A percentile compares a stretch with the other conserved stretches of the same genome.
These are phyloP conservation scores for Meloidogyne hapla DNA, from an alignment of 1,140 invertebrate species.

Conservation along the genomic window DNA sequence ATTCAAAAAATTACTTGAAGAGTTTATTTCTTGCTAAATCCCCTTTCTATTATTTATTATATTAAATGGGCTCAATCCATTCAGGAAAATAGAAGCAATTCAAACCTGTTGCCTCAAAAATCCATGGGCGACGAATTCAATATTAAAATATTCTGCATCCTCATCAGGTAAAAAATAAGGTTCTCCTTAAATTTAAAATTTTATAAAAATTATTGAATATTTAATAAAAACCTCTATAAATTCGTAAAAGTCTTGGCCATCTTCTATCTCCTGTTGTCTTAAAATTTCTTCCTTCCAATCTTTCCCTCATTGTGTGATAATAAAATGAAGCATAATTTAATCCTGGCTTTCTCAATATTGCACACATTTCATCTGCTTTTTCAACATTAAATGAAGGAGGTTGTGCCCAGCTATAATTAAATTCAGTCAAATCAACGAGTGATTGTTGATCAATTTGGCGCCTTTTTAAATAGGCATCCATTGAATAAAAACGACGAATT, in stretches of 20 bases:
- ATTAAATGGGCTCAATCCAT: no score
- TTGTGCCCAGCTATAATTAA: conserved; percentile 47
- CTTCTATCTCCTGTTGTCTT: conserved; percentile 32
- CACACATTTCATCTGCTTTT: conserved; percentile 31
- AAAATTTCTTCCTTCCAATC: conserved; percentile 24
- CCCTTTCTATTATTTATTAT: no score
- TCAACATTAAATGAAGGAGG: conserved; percentile 42
- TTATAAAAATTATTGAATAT: conserved; percentile 1
- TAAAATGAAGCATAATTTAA: conserved; percentile 55
- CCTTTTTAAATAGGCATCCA: not conserved
- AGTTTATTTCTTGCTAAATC: not conserved
- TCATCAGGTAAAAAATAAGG: conserved; percentile 44
- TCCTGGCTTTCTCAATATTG: conserved; percentile 36
- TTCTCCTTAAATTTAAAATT: conserved; percentile 35
- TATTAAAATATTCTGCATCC: conserved; percentile 52
- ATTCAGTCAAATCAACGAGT: conserved; percentile 41
- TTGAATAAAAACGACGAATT: conserved; percentile 33
- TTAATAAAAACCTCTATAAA: conserved; percentile 18
- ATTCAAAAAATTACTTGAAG: no score
- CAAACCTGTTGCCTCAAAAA: conserved; percentile 53
- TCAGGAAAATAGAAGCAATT: no score
- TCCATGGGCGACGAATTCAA: conserved; percentile 44
- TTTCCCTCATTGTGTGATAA: conserved; percentile 40
- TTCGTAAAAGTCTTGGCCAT: conserved; percentile 31
- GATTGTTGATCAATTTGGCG: conserved; percentile 25